phyloP scores from a whole-genome alignment of 2,113 vertebrate species.

The Chloropsis cyanopogon region DNA sequence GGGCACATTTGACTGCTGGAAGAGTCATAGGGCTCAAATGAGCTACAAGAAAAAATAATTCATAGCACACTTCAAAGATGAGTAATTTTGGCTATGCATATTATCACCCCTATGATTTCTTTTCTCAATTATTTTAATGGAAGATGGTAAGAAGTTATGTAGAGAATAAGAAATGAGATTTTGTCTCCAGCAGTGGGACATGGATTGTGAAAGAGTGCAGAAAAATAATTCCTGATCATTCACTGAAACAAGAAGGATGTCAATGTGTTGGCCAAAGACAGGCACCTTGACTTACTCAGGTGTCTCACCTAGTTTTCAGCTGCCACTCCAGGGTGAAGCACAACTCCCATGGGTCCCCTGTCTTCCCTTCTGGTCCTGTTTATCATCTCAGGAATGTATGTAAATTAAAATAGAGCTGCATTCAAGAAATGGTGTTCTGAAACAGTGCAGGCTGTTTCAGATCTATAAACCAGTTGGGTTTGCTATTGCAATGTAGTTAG shows the following conservation, averaged over 20 bases:
- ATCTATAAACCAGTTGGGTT: background rate
- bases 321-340: background rate
- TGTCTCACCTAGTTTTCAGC: background rate
- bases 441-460: background rate
- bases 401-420: background rate
- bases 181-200: background rate
- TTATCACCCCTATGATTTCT: background rate
- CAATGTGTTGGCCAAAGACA: background rate
- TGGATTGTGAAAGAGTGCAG: background rate
- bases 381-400: background rate
- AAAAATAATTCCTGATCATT: background rate
- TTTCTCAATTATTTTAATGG: conserved; percentile 16
- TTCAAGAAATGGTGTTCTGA: background rate
- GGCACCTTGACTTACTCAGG: background rate
- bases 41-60: background rate
- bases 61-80: background rate
- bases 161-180: background rate
- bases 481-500: background rate
- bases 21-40: background rate
- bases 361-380: background rate
- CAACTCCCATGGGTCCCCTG: background rate
- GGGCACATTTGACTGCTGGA: background rate
- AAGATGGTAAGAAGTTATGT: background rate
- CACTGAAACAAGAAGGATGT: background rate
- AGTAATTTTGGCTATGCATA: background rate